Evolutionary conservation across 2,113 vertebrate genomes (phyloP).

Genomic region (Asarcornis scutulata): DNA sequence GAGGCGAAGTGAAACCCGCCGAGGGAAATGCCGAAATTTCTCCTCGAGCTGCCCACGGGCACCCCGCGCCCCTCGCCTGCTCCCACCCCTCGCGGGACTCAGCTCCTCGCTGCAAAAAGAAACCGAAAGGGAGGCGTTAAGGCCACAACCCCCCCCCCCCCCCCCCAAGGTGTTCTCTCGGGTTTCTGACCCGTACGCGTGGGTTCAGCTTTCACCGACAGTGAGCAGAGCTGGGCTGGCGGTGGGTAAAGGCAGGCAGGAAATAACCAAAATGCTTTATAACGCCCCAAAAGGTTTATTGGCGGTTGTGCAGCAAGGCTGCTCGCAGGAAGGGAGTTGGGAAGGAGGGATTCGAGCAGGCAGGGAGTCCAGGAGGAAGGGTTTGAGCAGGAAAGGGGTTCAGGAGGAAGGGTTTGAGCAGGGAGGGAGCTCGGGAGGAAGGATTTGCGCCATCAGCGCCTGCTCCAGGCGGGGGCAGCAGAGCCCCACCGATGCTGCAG

Average conservation of each 20-base stretch:
- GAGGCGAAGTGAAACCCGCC: not conserved
- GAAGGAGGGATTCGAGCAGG: too few relatives aligned
- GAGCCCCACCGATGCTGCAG: not conserved
- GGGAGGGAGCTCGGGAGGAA: too few relatives aligned
- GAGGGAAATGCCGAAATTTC: slow-evolving; percentile 57
- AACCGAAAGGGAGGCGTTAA: not conserved
- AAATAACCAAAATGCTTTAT: not conserved
- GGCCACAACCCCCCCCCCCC: fast-evolving
- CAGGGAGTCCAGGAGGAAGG: too few relatives aligned
- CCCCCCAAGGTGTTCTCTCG: fast-evolving
- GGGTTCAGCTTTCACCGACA: not conserved
- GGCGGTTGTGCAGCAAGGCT: too few relatives aligned
- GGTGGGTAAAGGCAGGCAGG: not conserved
- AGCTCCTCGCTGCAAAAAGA: fast-evolving
- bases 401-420: too few relatives aligned
- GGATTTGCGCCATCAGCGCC: too few relatives aligned
- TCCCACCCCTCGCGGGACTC: fast-evolving
- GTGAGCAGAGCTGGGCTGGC: not conserved
- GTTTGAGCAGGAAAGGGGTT: too few relatives aligned
- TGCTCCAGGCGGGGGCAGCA: slow-evolving; percentile 30
- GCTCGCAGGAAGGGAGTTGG: too few relatives aligned
- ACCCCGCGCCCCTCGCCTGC: not conserved
- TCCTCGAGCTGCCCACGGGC: not conserved
- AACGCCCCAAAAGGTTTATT: not conserved
- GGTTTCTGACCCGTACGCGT: fast-evolving